Evolutionary conservation across 2,797 vertebrate genomes (phyloP).

Genomic region (Lophius americanus): DNA sequence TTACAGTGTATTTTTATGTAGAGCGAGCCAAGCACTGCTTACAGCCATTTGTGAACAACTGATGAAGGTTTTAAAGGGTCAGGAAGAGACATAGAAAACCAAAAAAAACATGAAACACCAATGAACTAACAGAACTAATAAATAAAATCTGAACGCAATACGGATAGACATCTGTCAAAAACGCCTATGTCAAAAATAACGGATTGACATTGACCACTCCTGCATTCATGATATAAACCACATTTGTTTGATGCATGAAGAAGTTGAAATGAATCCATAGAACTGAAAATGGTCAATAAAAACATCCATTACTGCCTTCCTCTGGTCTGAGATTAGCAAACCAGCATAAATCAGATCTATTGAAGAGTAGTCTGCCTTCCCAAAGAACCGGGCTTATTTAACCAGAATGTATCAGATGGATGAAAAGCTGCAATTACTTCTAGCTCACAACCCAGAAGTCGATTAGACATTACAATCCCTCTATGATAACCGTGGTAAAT

Average conservation of each 20-base stretch:
- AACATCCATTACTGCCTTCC: background rate
- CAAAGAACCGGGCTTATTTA: conserved; percentile 53
- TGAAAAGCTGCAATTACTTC: conserved; percentile 70
- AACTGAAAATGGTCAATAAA: conserved; percentile 1
- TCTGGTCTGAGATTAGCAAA: conserved; percentile 39
- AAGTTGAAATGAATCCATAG: conserved; percentile 2
- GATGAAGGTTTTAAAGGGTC: too few species aligned
- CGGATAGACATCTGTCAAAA: background rate
- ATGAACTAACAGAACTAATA: too few species aligned
- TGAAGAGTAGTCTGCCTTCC: conserved; percentile 44
- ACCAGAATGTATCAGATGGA: conserved; percentile 58
- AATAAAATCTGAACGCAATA: background rate
- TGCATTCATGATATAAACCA: background rate
- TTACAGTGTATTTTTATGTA: too few species aligned
- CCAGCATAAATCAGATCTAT: conserved; percentile 49
- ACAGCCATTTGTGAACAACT: too few species aligned
- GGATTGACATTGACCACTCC: background rate
- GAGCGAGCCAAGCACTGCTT: too few species aligned
- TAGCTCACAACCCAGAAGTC: conserved; percentile 54
- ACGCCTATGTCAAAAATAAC: background rate
- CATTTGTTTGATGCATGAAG: background rate
- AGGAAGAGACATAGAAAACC: too few species aligned
- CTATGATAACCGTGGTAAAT: conserved; percentile 66
- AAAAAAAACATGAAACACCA: too few species aligned
- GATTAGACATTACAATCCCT: conserved; percentile 61